Base-by-base conservation (phyloP, 2,888 invertebrate species). In the Hydroisotoma schaefferi region DNA sequence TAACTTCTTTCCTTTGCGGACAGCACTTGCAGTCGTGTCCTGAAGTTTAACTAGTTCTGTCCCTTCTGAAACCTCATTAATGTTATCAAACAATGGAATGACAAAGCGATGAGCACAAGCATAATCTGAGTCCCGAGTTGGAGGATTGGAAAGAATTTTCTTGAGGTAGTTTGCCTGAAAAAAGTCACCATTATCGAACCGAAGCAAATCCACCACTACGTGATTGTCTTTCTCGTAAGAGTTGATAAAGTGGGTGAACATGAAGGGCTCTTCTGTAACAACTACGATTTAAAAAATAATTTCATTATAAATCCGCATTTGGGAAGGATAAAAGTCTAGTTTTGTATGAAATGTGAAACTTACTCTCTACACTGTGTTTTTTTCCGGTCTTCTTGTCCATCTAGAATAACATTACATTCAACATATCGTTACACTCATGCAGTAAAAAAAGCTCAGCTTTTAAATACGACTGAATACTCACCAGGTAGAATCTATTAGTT, bases 201-300 rank as follows among this genome's bases (percentile, higher is more conserved):
- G 23, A 23, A 18, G 37, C 2, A 57, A 26, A 33, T 57, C 57
- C 10, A 57, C 26, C n/a, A 57, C 29, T n/a, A 57, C 40, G 46
- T 71, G 73, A 67, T 62, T 76, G 75, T 74, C 76, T 46, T 78
- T 75, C 73, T 82, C 82, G 72, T 78, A 82, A 23, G 79, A 76
- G 70, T 82, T 82, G 64, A 80, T 77, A 67, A 79, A 77, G 69
- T 82, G 82, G 71, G 81, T 79, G 37, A 77, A 76, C 74, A 81
- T 81, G 67, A 81, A 78, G 0, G 79, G 75, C 8, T 76, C 74
- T 8, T 76, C 75, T 0, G 79, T 73, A 40, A 75, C 70, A 67
- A 77, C 79, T 28, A 74, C 74, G 1, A 73, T 69, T 10, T 75
- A 74, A 15, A 76, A 44, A 20, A 75, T 70, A 61, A 76, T 74